A percentile compares a stretch with the other conserved stretches of the same genome.
phyloP scores from a whole-genome alignment of 2,888 invertebrate species.

The Drosophila kambysellisi region DNA sequence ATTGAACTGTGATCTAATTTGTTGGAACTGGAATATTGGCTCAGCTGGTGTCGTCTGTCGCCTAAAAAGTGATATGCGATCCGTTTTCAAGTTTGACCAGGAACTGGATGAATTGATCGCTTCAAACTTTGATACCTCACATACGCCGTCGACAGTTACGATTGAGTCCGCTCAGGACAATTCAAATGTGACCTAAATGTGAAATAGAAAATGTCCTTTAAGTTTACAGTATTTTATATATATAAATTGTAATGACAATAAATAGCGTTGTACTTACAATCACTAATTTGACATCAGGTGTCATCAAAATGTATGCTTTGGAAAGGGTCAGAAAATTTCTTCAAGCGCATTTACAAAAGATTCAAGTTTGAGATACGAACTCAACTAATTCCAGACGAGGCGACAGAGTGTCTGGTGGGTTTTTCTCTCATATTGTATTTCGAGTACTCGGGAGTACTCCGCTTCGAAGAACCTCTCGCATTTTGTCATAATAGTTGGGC shows the following conservation, averaged over 20 bases:
- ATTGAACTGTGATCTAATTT: conserved; percentile 86
- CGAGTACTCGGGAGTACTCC: conserved; percentile 18
- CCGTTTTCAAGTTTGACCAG: conserved; percentile 76
- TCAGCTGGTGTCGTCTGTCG: conserved; percentile 83
- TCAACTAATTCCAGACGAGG: conserved; percentile 22
- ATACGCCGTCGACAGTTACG: conserved; percentile 69
- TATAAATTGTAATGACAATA: background rate
- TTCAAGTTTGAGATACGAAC: background rate
- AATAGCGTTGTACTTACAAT: conserved; percentile 28
- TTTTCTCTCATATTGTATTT: conserved; percentile 56
- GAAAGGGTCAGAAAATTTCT: background rate
- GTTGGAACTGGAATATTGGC: conserved; percentile 86
- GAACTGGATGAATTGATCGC: conserved; percentile 72
- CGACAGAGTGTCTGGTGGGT: conserved; percentile 65
- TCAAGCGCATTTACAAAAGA: background rate
- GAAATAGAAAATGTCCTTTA: background rate
- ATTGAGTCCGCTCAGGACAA: conserved; percentile 44
- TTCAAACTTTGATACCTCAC: conserved; percentile 84
- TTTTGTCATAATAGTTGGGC: conserved; percentile 75
- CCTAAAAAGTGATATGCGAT: conserved; percentile 66
- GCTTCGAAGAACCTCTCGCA: conserved; percentile 71
- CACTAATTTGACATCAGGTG: background rate
- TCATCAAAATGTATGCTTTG: background rate
- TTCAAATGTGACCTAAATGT: background rate
- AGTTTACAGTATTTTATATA: conserved; percentile 43